Conservation (phyloP, 2,797 vertebrate genomes). For the Dromococcyx pavoninus region DNA sequence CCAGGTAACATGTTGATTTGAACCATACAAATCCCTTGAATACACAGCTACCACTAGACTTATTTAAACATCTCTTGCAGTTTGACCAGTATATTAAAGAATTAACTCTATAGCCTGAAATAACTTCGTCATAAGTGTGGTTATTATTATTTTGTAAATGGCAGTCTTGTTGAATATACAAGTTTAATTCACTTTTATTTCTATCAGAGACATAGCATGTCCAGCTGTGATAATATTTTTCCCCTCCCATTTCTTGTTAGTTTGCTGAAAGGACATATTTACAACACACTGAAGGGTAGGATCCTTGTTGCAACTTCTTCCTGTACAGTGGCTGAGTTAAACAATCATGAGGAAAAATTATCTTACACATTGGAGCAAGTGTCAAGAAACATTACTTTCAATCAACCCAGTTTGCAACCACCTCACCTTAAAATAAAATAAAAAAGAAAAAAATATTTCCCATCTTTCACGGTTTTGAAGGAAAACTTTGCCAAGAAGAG, state of each 20-base stretch:
- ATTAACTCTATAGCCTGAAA: not conserved
- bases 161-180: not conserved
- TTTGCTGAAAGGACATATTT: not conserved
- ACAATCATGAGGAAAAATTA: not conserved
- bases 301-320: not conserved
- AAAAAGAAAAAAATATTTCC: not conserved
- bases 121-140: not conserved
- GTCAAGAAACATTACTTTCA: not conserved
- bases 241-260: not conserved
- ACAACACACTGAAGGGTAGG: not conserved
- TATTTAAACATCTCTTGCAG: not conserved
- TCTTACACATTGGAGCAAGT: not conserved
- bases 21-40: not conserved
- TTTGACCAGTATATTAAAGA: not conserved
- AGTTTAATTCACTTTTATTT: slow-evolving; percentile 16
- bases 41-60: not conserved
- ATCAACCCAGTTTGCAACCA: not conserved
- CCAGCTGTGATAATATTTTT: not conserved
- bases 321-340: not conserved
- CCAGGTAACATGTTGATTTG: not conserved
- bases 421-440: not conserved
- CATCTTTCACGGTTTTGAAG: not conserved
- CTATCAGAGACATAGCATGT: not conserved
- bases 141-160: not conserved
- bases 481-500: not conserved